phyloP scores from a whole-genome alignment of 2,888 invertebrate species.

The Chelonus formosanus region DNA sequence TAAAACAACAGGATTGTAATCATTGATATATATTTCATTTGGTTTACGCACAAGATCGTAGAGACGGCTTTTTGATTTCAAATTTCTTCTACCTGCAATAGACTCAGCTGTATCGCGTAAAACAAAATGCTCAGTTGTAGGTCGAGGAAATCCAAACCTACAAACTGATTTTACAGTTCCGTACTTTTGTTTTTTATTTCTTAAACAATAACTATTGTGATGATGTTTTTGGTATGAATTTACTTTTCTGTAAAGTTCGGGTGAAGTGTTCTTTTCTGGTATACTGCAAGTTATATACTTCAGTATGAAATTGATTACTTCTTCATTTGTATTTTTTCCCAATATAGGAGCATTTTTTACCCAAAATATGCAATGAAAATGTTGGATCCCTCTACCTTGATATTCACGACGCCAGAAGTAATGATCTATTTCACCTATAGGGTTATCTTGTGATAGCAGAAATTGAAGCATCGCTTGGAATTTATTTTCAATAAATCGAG shows the following conservation, averaged over 20 bases:
- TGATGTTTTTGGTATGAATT: too few relatives aligned
- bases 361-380: constrained; percentile 47
- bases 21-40: constrained; percentile 32
- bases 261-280: too few relatives aligned
- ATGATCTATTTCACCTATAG: constrained; percentile 41
- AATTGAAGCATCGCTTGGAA: constrained; percentile 49
- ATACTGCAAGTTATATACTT: too few relatives aligned
- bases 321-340: constrained; percentile 38
- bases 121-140: constrained; percentile 1
- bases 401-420: constrained; percentile 44
- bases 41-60: constrained; percentile 34
- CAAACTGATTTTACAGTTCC: neutral
- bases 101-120: too few relatives aligned
- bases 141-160: constrained; percentile 28
- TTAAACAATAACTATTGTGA: too few relatives aligned
- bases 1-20: constrained; percentile 24
- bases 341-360: constrained; percentile 45
- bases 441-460: constrained; percentile 25
- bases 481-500: constrained; percentile 50
- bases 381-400: constrained; percentile 44
- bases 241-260: too few relatives aligned
- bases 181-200: too few relatives aligned
- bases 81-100: too few relatives aligned
- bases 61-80: constrained; percentile 16
- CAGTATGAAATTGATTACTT: too few relatives aligned